Evolutionary conservation across 2,113 vertebrate genomes (phyloP).

Genomic region (Scophthalmus maximus): DNA sequence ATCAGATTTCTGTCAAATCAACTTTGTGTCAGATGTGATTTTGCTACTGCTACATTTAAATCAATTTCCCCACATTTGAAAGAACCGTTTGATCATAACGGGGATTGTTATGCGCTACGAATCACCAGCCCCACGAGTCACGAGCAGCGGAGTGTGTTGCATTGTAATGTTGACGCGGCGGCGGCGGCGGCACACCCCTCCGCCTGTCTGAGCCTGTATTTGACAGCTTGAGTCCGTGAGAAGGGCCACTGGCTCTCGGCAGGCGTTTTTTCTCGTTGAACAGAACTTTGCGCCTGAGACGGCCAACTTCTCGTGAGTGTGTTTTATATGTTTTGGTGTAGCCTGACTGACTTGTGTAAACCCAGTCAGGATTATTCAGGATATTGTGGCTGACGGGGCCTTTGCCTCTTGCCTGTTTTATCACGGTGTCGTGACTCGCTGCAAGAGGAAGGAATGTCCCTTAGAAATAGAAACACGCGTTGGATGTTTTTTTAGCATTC

Average conservation of each 20-base stretch:
- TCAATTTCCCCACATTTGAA: background rate
- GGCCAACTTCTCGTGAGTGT: background rate
- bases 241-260: conserved; percentile 26
- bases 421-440: conserved; percentile 19
- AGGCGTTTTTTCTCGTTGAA: conserved; percentile 20
- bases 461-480: background rate
- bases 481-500: no score
- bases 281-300: background rate
- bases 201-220: conserved; percentile 76
- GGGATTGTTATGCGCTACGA: background rate
- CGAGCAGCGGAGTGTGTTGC: conserved; percentile 23
- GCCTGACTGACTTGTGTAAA: conserved; percentile 8
- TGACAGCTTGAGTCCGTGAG: conserved; percentile 26
- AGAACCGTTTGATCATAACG: background rate
- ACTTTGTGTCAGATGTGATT: no score
- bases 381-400: conserved; percentile 16
- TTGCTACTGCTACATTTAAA: background rate
- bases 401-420: conserved; percentile 27
- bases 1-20: no score
- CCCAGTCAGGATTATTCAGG: conserved; percentile 20
- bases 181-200: conserved; percentile 66
- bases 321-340: background rate
- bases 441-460: conserved; percentile 24
- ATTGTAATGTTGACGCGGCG: conserved; percentile 33
- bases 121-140: background rate